A percentile compares a stretch with the other conserved stretches of the same genome.
These are phyloP conservation scores for Drosophila kambysellisi DNA, from an alignment of 2,888 invertebrate species.

Conservation along the genomic window DNA sequence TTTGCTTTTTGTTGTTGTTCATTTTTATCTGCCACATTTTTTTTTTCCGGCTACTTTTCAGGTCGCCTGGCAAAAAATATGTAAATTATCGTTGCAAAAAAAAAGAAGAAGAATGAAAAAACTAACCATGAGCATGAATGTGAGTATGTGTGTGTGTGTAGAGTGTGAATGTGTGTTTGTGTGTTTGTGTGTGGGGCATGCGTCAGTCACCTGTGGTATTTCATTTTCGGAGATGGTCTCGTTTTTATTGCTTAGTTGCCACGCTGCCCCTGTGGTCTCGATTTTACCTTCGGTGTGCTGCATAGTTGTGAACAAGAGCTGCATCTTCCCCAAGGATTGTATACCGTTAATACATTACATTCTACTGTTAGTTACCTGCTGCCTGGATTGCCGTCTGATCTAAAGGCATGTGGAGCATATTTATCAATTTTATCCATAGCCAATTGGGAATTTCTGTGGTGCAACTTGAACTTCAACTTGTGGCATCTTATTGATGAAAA, in stretches of 20 bases:
- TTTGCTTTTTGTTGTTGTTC: constrained; percentile 60
- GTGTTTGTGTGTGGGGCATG: constrained; percentile 63
- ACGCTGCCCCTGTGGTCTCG: constrained; percentile 19
- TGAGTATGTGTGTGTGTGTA: constrained; percentile 17
- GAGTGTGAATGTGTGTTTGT: constrained; percentile 31
- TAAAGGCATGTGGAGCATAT: constrained; percentile 1
- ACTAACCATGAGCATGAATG: background rate
- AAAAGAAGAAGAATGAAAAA: constrained; percentile 11
- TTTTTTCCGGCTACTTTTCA: constrained; percentile 50
- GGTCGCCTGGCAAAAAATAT: constrained; percentile 66
- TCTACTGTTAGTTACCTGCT: constrained; percentile 28
- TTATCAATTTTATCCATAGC: background rate
- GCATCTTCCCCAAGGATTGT: constrained; percentile 46
- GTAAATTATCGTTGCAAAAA: constrained; percentile 67
- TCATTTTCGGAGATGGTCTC: constrained; percentile 61
- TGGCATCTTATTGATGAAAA: constrained; percentile 1
- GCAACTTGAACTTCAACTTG: background rate
- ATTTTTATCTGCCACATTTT: constrained; percentile 55
- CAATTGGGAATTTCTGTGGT: constrained; percentile 2
- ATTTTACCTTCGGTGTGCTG: constrained; percentile 16
- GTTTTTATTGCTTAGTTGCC: constrained; percentile 65
- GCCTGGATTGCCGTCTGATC: constrained; percentile 1
- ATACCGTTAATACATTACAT: constrained; percentile 24
- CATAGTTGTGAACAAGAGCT: constrained; percentile 55
- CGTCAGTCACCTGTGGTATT: constrained; percentile 80